Evolutionary conservation across 2,888 invertebrate genomes (phyloP), one percentile per base, ranked within the genome.

Genomic region (Iselma pallidipennis): DNA sequence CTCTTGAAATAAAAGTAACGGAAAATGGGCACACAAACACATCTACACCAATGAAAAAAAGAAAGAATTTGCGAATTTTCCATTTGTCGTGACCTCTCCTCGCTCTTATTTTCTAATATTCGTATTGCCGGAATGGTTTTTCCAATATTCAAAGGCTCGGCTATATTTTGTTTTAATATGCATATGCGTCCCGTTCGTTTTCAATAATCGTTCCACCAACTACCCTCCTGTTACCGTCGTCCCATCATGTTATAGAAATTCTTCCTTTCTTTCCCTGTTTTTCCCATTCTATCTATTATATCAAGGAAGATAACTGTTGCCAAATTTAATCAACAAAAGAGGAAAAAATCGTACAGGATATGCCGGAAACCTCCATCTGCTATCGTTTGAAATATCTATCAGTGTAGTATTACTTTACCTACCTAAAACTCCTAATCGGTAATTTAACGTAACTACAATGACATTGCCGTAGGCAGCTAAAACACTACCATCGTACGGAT

Each of bases 401-500:
- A 49, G 3, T 49, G 14, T 7, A 16, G 16, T 37, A 4, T n/a
- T 3, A 6, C 1, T 19, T 3, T 10, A 42, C 42, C 10, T 21
- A 42, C 42, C 42, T 68, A 94, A 83, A 72, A 92, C 89, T 12
- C 94, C 94, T 12, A 95, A 84, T 37, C 94, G 86, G 78, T 89
- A 95, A 82, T 95, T 94, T 61, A 95, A 82, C 1, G 94, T 94
- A 57, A 95, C 89, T 55, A 94, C 92, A 82, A 94, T 89, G 49
- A 94, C 88, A 74, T 91, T 89, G n/a, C 94, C 97, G 77, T 94
- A 96, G 63, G 95, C 91, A 14, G 98, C 91, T 69, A 99, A 82
- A 49, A 97, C 91, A 66, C 93, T 92, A 12, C 96, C 98, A 80
- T 99, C 98, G 82, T 98, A 98, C 0, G 96, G 92, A 82, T 98